Conservation (phyloP, 2,888 invertebrate species). For the Drosophila antonietae region DNA sequence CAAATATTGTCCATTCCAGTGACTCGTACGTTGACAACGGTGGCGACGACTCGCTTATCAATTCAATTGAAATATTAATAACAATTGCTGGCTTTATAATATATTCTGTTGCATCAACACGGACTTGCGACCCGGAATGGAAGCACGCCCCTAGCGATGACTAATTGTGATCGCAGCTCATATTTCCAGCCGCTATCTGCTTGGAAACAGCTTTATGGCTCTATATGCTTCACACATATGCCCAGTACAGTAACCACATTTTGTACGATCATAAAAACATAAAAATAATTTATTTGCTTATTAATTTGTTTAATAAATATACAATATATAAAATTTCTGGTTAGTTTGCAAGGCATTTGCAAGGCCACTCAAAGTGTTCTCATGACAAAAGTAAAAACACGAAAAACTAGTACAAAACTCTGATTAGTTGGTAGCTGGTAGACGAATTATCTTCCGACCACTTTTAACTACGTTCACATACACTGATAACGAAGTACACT, state of each 20-base stretch:
- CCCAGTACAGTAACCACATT: constrained; percentile 17
- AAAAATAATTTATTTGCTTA: constrained; percentile 80
- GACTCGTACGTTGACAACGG: constrained; percentile 6
- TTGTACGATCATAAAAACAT: constrained; percentile 73
- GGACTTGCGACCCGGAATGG: constrained; percentile 25
- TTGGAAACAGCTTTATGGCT: constrained; percentile 4
- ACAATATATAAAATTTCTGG: constrained; percentile 72
- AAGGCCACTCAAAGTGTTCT: constrained; percentile 44
- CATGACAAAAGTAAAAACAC: neutral
- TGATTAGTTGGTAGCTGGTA: constrained; percentile 34
- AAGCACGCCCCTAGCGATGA: constrained; percentile 61
- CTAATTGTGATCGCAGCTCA: constrained; percentile 46
- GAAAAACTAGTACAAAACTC: constrained; percentile 41
- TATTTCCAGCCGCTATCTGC: constrained; percentile 42
- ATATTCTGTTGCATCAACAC: constrained; percentile 51
- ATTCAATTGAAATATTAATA: constrained; percentile 68
- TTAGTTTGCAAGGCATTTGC: constrained; percentile 61
- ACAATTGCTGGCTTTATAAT: constrained; percentile 72
- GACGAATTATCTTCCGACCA: constrained; percentile 32
- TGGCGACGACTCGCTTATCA: constrained; percentile 59
- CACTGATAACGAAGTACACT: constrained; percentile 54
- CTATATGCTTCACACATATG: neutral
- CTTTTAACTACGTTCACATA: constrained; percentile 35
- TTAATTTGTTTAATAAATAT: constrained; percentile 81
- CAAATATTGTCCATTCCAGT: constrained; percentile 41